Percentiles rank a stretch among this genome's conserved stretches.
These are phyloP conservation scores for Drosophila yooni DNA, from an alignment of 2,888 invertebrate genomes.

Conservation along the genomic window DNA sequence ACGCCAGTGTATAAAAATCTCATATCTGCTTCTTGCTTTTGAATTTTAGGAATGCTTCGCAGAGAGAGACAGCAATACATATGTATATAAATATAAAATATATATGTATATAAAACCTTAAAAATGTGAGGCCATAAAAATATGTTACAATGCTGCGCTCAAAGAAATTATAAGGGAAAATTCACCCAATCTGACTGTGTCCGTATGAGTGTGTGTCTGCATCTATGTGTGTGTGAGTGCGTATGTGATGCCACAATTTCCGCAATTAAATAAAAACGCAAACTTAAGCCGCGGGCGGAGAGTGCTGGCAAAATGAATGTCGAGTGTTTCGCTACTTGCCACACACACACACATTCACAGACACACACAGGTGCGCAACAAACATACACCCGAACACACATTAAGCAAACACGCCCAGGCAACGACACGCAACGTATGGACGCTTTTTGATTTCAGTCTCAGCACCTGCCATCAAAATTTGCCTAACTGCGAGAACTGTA, in stretches of 20 bases:
- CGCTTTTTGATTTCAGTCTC: conserved; percentile 76
- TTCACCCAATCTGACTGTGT: conserved; percentile 36
- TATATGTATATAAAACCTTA: conserved; percentile 53
- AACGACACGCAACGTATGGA: conserved; percentile 76
- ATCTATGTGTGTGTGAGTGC: conserved; percentile 44
- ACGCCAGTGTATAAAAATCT: conserved; percentile 59
- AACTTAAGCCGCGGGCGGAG: conserved; percentile 71
- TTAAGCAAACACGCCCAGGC: conserved; percentile 40
- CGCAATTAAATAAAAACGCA: conserved; percentile 81
- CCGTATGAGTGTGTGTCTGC: conserved; percentile 13
- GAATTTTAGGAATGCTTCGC: conserved; percentile 70
- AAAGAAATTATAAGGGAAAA: conserved; percentile 74
- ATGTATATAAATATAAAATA: conserved; percentile 30
- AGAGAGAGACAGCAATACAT: conserved; percentile 6
- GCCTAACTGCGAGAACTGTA: conserved; percentile 9
- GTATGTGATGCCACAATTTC: conserved; percentile 75
- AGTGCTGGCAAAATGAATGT: conserved; percentile 59
- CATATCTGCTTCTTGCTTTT: conserved; percentile 73
- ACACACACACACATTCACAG: conserved; percentile 40
- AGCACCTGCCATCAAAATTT: conserved; percentile 50
- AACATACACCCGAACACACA: conserved; percentile 9
- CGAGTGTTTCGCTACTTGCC: conserved; percentile 66
- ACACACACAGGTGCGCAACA: conserved; percentile 12
- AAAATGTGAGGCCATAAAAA: conserved; percentile 76
- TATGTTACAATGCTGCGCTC: conserved; percentile 76